Conservation (phyloP, 1,140 invertebrate genomes). For the Gyrodactylus salaris region DNA sequence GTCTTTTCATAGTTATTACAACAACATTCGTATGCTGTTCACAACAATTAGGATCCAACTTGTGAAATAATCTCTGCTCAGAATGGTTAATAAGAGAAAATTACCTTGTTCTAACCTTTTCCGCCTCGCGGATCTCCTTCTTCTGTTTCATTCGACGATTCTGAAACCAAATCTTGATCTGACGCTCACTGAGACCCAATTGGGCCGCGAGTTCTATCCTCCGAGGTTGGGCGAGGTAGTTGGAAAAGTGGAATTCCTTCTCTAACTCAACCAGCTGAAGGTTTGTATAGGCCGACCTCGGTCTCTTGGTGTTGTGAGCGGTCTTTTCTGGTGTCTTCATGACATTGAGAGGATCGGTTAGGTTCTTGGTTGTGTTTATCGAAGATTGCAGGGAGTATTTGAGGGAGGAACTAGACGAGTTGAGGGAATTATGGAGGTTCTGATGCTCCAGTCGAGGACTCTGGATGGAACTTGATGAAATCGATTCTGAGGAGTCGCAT, state of each 20-base stretch:
- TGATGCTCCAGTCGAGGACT: background rate
- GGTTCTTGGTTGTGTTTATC: too few species aligned
- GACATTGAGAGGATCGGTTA: too few species aligned
- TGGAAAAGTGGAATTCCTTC: slow-evolving; percentile 32
- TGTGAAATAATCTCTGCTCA: too few species aligned
- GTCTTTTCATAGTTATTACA: too few species aligned
- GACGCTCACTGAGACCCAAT: slow-evolving; percentile 49
- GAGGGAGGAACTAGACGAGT: too few species aligned
- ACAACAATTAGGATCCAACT: too few species aligned
- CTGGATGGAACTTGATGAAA: background rate
- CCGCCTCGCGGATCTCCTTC: slow-evolving; percentile 25
- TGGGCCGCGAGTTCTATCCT: slow-evolving; percentile 59
- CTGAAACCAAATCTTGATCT: slow-evolving; percentile 46
- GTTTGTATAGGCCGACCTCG: slow-evolving; percentile 34
- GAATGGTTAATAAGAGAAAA: background rate
- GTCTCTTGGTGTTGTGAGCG: background rate
- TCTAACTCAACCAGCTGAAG: slow-evolving; percentile 35
- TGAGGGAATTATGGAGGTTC: background rate
- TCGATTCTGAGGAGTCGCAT: background rate
- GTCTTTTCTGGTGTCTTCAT: too few species aligned
- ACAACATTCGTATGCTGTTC: too few species aligned
- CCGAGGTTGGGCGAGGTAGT: slow-evolving; percentile 30
- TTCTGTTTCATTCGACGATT: slow-evolving; percentile 96
- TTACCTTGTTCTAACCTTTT: background rate
- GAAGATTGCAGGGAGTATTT: too few species aligned